Conservation (phyloP, 2,888 invertebrate species). For the Tenthredo amoena region DNA sequence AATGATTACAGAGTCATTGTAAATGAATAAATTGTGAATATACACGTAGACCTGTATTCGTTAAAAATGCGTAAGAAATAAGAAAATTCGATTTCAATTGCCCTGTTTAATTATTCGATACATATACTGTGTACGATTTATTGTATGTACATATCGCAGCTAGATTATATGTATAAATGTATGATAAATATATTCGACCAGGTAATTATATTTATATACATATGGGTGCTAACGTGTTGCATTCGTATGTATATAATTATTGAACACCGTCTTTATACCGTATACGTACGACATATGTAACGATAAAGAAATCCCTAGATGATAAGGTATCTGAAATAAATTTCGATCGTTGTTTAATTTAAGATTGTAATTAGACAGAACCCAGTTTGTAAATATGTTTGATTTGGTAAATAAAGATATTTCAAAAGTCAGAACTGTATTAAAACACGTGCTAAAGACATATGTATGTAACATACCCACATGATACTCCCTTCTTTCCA, state of each 20-base stretch:
- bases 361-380: slow-evolving; percentile 45
- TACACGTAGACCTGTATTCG: background rate
- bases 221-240: background rate
- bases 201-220: background rate
- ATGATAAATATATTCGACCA: slow-evolving; percentile 59
- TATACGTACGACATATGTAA: background rate
- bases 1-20: background rate
- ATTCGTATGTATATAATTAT: background rate
- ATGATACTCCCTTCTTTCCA: background rate
- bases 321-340: slow-evolving; percentile 18
- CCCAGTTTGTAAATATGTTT: slow-evolving; percentile 59
- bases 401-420: slow-evolving; percentile 68
- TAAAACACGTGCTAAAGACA: background rate
- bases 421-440: slow-evolving; percentile 42
- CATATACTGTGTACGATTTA: background rate
- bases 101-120: background rate
- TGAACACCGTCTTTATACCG: background rate
- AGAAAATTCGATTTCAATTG: slow-evolving; percentile 13
- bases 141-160: slow-evolving; percentile 15
- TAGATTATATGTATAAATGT: slow-evolving; percentile 67
- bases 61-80: background rate
- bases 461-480: background rate
- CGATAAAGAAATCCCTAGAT: background rate
- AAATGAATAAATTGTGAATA: slow-evolving; percentile 7
- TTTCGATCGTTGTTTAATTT: slow-evolving; percentile 34